phyloP scores from a whole-genome alignment of 1,140 invertebrate genomes.

The Colletes latitarsis region DNA sequence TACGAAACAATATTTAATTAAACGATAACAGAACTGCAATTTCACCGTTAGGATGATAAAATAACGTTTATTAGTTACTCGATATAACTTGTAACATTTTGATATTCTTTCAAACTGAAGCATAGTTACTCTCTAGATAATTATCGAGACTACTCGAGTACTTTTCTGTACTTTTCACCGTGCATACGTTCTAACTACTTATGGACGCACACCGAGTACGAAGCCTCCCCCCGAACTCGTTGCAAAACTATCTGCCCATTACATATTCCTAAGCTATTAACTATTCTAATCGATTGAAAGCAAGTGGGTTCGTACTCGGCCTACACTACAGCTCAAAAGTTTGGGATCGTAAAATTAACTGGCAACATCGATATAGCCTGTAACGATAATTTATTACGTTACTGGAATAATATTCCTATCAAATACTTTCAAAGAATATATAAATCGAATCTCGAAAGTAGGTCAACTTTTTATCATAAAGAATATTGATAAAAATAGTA shows the following conservation, averaged over 20 bases:
- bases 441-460: too few relatives aligned
- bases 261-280: not conserved
- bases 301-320: slow-evolving; percentile 34
- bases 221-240: slow-evolving; percentile 7
- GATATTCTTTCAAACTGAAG: slow-evolving; percentile 1
- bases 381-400: too few relatives aligned
- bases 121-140: slow-evolving; percentile 25
- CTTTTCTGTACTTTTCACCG: slow-evolving; percentile 4
- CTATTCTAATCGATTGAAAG: not conserved
- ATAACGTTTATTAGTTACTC: slow-evolving; percentile 18
- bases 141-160: slow-evolving; percentile 13
- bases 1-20: not conserved
- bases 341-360: not conserved
- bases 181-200: slow-evolving; percentile 17
- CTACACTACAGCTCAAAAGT: slow-evolving; percentile 10
- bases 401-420: too few relatives aligned
- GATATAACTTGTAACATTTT: slow-evolving; percentile 14
- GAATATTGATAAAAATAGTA: too few relatives aligned
- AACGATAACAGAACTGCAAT: slow-evolving; percentile 17
- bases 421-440: too few relatives aligned
- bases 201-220: slow-evolving; percentile 31
- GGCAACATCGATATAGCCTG: not conserved
- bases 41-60: not conserved
- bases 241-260: not conserved
- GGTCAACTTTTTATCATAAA: too few relatives aligned